Evolutionary conservation across 2,113 vertebrate species (phyloP), one percentile per base, ranked within the genome.

Genomic region (Ochotona princeps): DNA sequence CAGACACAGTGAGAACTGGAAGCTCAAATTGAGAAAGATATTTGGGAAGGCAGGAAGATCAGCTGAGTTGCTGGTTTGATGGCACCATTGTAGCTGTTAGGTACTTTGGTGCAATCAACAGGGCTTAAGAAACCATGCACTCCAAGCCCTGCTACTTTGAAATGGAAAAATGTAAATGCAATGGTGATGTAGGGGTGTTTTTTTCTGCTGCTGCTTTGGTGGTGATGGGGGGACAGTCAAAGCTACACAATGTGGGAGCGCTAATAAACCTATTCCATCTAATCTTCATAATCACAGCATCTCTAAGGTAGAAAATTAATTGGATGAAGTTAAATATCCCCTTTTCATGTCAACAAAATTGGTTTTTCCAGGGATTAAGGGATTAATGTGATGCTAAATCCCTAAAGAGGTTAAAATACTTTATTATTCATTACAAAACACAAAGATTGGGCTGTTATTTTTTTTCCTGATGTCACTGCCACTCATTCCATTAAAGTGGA

Each of bases 351-450:
- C 96, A 98, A 98, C 97, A 97, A 99, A 99, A 99, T 99, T 99
- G 98, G 97, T 98, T 99, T 99, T 99, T 98, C 98, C 98, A 97
- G 98, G 99, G 99, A 99, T 99, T 99, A 99, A 99, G 98, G 98
- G 99, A 99, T 99, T 99, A 99, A 98, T 96, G 97, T 98, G 97
- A 97, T 98, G 98, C 98, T 99, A 99, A 99, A 98, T 99, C 99
- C 99, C 99, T 98, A 98, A 99, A 99, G 98, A 99, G 98, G 98
- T 98, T 98, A 98, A 99, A 99, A 99, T 98, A 98, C 98, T 98
- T 98, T 98, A 99, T 99, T 99, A 99, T 99, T 99, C 99, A 99
- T 99, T 98, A 98, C 98, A 98, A 98, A 98, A 98, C 98, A 99
- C 98, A 99, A 99, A 98, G 98, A 98, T 98, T 35, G 87, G 98